Percentiles rank a stretch among this genome's conserved stretches.
These are phyloP conservation scores for Muscicapa striata DNA, from an alignment of 2,797 vertebrate genomes.

Conservation along the genomic window DNA sequence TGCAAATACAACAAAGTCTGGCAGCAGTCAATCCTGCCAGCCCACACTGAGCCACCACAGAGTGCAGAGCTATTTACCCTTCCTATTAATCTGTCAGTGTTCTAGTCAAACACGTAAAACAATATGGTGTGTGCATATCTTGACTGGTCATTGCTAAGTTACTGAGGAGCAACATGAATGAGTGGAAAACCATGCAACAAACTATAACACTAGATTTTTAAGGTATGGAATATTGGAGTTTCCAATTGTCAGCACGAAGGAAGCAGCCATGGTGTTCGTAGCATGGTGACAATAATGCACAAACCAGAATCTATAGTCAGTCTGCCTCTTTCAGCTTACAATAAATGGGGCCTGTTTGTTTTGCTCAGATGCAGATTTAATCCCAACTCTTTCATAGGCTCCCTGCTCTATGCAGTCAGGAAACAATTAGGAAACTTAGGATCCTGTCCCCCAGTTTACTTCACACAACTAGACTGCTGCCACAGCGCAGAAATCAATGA, in stretches of 20 bases:
- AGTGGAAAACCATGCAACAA: slow-evolving; percentile 62
- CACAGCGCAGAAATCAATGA: background rate
- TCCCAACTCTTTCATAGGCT: slow-evolving; percentile 19
- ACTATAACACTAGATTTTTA: slow-evolving; percentile 62
- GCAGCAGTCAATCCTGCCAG: slow-evolving; percentile 77
- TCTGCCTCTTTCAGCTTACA: slow-evolving; percentile 34
- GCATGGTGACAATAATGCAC: slow-evolving; percentile 30
- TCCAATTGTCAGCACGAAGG: slow-evolving; percentile 29
- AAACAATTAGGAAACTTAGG: slow-evolving; percentile 37
- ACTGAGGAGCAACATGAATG: slow-evolving; percentile 77
- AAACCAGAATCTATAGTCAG: slow-evolving; percentile 38
- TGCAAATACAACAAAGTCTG: slow-evolving; percentile 81
- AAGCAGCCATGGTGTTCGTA: slow-evolving; percentile 60
- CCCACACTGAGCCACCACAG: slow-evolving; percentile 81
- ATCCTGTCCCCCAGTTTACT: background rate
- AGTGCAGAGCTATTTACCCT: slow-evolving; percentile 86
- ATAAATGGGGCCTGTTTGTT: slow-evolving; percentile 27
- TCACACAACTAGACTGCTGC: background rate
- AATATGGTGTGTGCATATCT: slow-evolving; percentile 88
- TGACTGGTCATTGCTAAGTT: slow-evolving; percentile 84
- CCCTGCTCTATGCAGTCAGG: background rate
- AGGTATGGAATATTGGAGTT: slow-evolving; percentile 70
- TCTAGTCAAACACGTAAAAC: slow-evolving; percentile 87
- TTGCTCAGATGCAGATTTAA: slow-evolving; percentile 56
- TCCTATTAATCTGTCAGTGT: slow-evolving; percentile 95